Evolutionary conservation across 2,797 vertebrate species (phyloP).

Genomic region (Molossus alvarezi): DNA sequence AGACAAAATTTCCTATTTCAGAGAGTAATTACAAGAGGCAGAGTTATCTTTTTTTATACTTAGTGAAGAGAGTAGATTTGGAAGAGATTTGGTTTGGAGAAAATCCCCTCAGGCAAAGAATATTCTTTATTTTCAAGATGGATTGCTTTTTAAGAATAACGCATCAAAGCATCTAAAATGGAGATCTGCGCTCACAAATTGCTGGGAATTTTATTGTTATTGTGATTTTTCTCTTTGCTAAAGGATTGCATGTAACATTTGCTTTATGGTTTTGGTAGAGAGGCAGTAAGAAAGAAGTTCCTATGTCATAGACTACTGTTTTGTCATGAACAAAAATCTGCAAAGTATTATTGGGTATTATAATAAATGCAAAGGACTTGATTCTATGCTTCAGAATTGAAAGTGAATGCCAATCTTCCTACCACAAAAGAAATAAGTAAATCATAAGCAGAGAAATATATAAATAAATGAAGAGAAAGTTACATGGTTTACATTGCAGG

Average conservation of each 20-base stretch:
- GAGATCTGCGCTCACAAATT: neutral
- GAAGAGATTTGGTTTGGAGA: neutral
- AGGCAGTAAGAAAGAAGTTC: neutral
- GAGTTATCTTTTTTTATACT: neutral
- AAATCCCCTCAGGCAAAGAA: conserved; percentile 13
- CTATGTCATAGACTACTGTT: neutral
- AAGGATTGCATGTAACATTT: neutral
- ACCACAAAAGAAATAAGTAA: conserved; percentile 6
- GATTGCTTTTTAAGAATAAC: conserved; percentile 8
- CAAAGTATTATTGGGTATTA: neutral
- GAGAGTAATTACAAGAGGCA: neutral
- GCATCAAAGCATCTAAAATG: conserved; percentile 21
- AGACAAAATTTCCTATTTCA: neutral
- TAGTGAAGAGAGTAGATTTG: neutral
- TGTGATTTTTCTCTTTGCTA: neutral
- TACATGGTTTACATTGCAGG: neutral
- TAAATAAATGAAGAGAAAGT: neutral
- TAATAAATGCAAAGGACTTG: neutral
- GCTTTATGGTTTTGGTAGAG: neutral
- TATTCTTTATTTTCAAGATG: conserved; percentile 58
- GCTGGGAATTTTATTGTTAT: neutral
- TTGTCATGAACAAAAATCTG: neutral
- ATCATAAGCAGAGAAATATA: neutral
- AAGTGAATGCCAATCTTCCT: neutral
- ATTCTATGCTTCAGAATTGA: neutral